Evolutionary conservation across 2,888 invertebrate genomes (phyloP), one percentile per base, ranked within the genome.

Genomic region (Labia minor): DNA sequence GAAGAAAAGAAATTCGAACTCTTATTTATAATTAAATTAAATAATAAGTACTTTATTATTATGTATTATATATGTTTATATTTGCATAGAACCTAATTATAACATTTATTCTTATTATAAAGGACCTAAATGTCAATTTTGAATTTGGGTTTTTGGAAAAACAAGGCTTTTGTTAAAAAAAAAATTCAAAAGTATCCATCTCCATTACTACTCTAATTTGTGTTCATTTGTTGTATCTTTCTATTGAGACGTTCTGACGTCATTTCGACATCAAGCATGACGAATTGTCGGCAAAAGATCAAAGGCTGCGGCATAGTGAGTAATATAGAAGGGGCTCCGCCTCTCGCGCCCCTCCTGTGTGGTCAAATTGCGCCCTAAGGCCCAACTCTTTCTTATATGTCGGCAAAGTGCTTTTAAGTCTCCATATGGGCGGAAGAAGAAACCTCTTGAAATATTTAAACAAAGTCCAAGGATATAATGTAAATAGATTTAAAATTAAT

Each of bases 261-360:
- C 49, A 49, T 49, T 49, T 10, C 49, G 49, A 49, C 49, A 49
- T 49, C n/a, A 16, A 14, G 49, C 49, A 49, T 49, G 49, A 49
- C 37, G 65, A 65, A 19, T 49, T 18, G n/a, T 61, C 66, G 66
- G 66, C 63, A 21, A 63, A 67, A 65, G 61, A 62, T 49, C 49
- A 49, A 49, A 49, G 49, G 49, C 3, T 3, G 49, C 49, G 49
- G 49, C 49, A n/a, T 49, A 61, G 49, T 49, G 49, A 49, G 49
- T 49, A 49, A 49, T 49, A 26, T 26, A 26, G 26, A 26, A 26
- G 26, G 26, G 26, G 26, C 26, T 16, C n/a, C 49, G n/a, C 49
- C 49, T 14, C 49, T 16, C 49, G 6, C 11, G 11, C 11, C 6
- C 33, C 33, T 8, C 33, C 49, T 16, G 49, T 49, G 49, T 49